phyloP scores from a whole-genome alignment of 2,888 invertebrate species.

The Acrocyrtus sp. region DNA sequence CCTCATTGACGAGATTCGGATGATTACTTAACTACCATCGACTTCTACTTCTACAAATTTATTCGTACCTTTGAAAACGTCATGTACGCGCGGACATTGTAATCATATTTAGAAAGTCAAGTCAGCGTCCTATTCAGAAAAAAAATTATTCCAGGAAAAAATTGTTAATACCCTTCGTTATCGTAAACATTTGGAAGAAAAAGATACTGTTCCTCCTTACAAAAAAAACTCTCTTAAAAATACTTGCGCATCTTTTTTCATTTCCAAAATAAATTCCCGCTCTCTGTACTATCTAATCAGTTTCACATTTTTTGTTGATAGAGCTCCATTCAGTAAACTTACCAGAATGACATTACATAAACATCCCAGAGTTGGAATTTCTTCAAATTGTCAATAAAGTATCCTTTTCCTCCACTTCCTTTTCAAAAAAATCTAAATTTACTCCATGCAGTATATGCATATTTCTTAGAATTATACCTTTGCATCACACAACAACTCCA shows the following conservation, averaged over 20 bases:
- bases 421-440: background rate
- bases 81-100: background rate
- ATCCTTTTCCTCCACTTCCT: background rate
- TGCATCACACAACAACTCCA: background rate
- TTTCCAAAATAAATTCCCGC: no score
- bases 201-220: background rate
- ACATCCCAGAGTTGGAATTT: background rate
- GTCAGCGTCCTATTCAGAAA: background rate
- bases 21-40: slow-evolving; percentile 51
- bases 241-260: background rate
- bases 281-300: no score
- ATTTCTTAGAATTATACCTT: background rate
- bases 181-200: no score
- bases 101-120: background rate
- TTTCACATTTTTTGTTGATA: no score
- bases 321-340: no score
- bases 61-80: slow-evolving; percentile 52
- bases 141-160: background rate
- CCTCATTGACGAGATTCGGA: slow-evolving; percentile 61
- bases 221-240: background rate
- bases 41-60: slow-evolving; percentile 38
- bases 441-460: no score
- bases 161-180: background rate
- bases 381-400: background rate
- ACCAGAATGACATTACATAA: background rate